Conservation (phyloP, 2,113 vertebrate species). For the Spea bombifrons region DNA sequence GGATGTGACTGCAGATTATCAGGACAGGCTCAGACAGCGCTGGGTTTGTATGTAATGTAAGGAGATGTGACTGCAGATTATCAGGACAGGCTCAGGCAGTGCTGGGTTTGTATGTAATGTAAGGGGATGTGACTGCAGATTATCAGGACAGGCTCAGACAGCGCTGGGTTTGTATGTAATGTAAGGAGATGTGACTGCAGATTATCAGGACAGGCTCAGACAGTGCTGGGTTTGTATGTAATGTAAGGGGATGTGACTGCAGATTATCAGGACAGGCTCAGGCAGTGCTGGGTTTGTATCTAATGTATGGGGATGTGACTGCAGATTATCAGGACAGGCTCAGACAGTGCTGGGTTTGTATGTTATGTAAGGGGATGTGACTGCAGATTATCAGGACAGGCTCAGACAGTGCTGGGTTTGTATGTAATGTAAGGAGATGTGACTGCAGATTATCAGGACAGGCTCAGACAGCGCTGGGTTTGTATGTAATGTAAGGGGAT, state of each 20-base stretch:
- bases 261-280: too few species aligned
- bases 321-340: slow-evolving; percentile 2
- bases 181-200: background rate
- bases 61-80: background rate
- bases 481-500: background rate
- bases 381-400: background rate
- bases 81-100: background rate
- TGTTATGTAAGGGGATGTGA: background rate
- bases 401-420: background rate
- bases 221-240: background rate
- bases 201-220: slow-evolving; percentile 3
- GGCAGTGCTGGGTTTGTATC: background rate
- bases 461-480: background rate
- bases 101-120: background rate
- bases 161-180: background rate
- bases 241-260: too few species aligned
- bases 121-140: background rate
- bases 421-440: background rate
- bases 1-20: too few species aligned
- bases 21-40: background rate
- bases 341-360: background rate
- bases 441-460: too few species aligned
- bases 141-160: background rate
- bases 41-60: background rate
- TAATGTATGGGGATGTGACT: background rate